phyloP scores from a whole-genome alignment of 2,888 invertebrate species.

The Sthenelais limicola region DNA sequence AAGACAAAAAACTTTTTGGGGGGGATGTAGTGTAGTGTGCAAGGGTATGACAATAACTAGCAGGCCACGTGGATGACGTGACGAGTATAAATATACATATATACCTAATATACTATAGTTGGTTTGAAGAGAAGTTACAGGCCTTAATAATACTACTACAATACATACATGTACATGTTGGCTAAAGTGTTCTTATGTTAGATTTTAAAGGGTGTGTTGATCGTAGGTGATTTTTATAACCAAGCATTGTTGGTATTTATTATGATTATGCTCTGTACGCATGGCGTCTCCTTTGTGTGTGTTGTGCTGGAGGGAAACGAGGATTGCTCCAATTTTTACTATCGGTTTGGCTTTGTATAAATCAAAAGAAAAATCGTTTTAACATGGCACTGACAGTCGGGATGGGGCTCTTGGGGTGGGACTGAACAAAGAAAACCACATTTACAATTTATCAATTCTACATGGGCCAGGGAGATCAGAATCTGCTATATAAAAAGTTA shows the following conservation, averaged over 20 bases:
- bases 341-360: conserved; percentile 8
- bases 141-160: conserved; percentile 26
- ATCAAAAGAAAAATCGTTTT: background rate
- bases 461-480: no score
- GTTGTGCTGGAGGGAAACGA: conserved; percentile 1
- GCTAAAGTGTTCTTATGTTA: conserved; percentile 38
- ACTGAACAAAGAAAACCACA: no score
- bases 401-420: no score
- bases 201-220: conserved; percentile 34
- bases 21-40: conserved; percentile 31
- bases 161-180: no score
- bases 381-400: no score
- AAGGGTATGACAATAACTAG: conserved; percentile 1
- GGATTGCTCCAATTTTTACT: conserved; percentile 4
- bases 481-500: no score
- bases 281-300: conserved; percentile 35
- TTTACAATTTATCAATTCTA: no score
- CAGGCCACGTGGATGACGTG: no score
- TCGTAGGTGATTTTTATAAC: conserved; percentile 34
- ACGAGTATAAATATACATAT: no score
- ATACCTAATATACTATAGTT: no score
- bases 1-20: no score
- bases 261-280: conserved; percentile 22
- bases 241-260: conserved; percentile 29
- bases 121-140: conserved; percentile 32